These are phyloP conservation scores for Stomatorhinus ivindoensis DNA, from an alignment of 2,113 vertebrate genomes.

Conservation along the genomic window DNA sequence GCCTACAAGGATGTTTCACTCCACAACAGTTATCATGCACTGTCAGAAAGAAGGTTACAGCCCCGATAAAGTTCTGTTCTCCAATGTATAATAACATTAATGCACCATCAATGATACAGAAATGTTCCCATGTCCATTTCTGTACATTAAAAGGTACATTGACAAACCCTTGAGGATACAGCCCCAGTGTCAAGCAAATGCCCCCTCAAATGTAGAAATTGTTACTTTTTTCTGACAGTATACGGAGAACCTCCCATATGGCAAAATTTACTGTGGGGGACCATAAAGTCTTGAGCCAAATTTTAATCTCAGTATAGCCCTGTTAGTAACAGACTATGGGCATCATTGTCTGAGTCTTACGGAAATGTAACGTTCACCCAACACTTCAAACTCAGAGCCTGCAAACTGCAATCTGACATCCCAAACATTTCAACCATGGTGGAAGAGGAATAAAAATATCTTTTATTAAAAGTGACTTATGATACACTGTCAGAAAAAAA, in stretches of 20 bases:
- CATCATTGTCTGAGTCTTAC: background rate
- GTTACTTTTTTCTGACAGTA: background rate
- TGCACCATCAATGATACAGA: background rate
- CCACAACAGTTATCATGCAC: background rate
- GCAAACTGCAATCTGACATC: background rate
- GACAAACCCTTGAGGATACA: background rate
- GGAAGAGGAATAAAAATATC: background rate
- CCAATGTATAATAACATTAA: background rate
- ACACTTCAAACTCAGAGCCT: background rate
- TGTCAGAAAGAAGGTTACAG: background rate
- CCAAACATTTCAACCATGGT: background rate
- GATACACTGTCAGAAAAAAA: background rate
- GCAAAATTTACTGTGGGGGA: background rate
- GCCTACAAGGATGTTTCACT: background rate
- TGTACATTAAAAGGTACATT: background rate
- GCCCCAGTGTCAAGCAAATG: background rate
- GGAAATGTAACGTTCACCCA: background rate
- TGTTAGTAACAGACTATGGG: background rate
- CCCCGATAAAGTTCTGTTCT: no score
- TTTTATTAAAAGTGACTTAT: background rate
- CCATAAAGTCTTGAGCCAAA: background rate
- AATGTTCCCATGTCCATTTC: background rate
- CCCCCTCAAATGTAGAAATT: background rate
- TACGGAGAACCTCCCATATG: background rate
- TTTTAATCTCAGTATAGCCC: background rate